Base-by-base conservation (phyloP, 2,113 vertebrate species). In the Nothobranchius furzeri region DNA sequence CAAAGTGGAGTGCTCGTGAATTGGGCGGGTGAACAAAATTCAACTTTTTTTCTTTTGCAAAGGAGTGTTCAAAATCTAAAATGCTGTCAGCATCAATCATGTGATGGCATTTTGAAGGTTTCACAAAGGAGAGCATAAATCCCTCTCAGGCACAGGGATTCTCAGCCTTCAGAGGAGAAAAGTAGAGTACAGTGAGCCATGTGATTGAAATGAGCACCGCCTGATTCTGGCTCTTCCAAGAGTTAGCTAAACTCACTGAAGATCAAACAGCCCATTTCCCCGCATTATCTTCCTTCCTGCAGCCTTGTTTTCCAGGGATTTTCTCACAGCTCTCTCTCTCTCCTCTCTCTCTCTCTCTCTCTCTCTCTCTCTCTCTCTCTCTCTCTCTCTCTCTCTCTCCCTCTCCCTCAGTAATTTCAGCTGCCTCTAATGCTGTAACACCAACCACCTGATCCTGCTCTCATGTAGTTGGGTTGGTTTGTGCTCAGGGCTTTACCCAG, bases 361-460 rank as follows among this genome's bases (percentile, higher is more conserved):
- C 85, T 30, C 30, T 30, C 30, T 30, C 30, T 30, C 30, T 30
- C 30, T 20, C 20, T 20, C 20, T 30, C 30, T 30, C 85, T 87
- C 79, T 77, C 76, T 82, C 8, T 30, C 30, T 30, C 30, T 30
- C 30, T 30, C 30, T 30, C 30, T 20, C 20, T 20, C 20, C 1
- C 20, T 20, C 20, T 20, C 7, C 7, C 81, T 83, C 85, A 69
- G 76, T 84, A 87, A 86, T 84, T 85, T 76, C 66, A 71, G 79
- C 86, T 81, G 88, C 90, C 81, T 86, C 70, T 60, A 86, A 79
- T 73, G 79, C 90, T 43, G 76, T 93, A 92, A 93, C 92, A 81
- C 90, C 89, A 92, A 92, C 85, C 91, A 91, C 91, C 89, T 93
- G 92, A 92, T 89, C 87, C 68, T 49, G 79, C 81, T 81, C 75